Evolutionary conservation across 2,888 invertebrate species (phyloP).

Genomic region (Eretmocerus hayati): DNA sequence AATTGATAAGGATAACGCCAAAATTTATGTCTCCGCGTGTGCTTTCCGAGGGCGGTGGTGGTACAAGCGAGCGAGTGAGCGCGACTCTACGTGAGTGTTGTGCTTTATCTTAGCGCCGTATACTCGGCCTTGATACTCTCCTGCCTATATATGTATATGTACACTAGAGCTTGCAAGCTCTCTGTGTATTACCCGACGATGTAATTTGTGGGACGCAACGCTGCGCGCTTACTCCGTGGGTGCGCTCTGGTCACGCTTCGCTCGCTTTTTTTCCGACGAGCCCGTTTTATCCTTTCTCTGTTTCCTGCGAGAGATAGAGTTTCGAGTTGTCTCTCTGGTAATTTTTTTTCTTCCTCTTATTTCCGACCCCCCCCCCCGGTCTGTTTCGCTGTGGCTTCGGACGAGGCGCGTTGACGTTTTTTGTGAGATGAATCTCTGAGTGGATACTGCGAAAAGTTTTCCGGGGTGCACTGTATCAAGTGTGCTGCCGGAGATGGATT

Average conservation of each 20-base stretch:
- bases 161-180: no score
- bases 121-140: constrained; percentile 3
- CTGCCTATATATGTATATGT: no score
- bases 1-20: constrained; percentile 24
- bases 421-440: no score
- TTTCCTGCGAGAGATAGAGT: not conserved
- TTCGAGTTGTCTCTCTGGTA: not conserved
- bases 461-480: no score
- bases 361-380: no score
- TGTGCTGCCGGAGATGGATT: no score
- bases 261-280: not conserved
- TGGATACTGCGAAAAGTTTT: no score
- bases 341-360: no score
- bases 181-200: constrained; percentile 7
- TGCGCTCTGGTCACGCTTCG: not conserved
- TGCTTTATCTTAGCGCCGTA: constrained; percentile 17
- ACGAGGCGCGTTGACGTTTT: no score
- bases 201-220: constrained; percentile 5
- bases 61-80: no score
- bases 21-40: constrained; percentile 19
- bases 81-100: constrained; percentile 15
- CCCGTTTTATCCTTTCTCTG: no score
- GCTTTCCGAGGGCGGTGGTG: not conserved
- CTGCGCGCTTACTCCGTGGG: not conserved
- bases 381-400: no score